Base-by-base conservation (phyloP, 2,888 invertebrate species). In the Helobdella robusta region DNA sequence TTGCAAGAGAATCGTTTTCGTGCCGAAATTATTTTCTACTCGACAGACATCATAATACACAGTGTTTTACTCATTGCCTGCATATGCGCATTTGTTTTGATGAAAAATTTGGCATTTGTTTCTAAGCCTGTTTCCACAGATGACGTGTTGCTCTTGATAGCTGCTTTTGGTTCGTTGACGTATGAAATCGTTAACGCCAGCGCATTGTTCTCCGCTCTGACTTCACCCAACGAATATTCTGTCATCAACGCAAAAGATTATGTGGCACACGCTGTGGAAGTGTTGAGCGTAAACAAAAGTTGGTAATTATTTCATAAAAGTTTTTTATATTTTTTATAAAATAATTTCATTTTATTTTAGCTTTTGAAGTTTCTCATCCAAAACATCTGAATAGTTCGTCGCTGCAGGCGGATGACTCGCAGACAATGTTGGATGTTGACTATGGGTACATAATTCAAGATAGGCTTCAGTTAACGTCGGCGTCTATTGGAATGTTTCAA, bases 101-200 rank as follows among this genome's bases (percentile, higher is more conserved):
- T 64, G 20, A 56, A 32, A 25, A 64, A 60, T 28, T 71, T 77
- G 48, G 66, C 62, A 8, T 63, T 59, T 48, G 56, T 52, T 34
- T 59, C 67, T n/a, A 67, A 66, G 40, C 58, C 58, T 20, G 66
- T 60, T 30, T 58, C 66, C 15, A 66, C 77, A 23, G 77, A 77
- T 68, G 76, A 93, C 79, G 89, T 93, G 73, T 82, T 94, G 69
- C 85, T 94, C 61, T 87, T 92, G 74, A 88, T 94, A 46, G 92
- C 93, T 48, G 89, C 91, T 32, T 89, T 92, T 76, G 95, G 94
- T 66, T 85, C 93, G 63, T 93, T 93, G 82, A 85, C 89, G 68
- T 77, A 76, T 67, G 70, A 77, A 48, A 70, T 73, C 62, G 40
- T 60, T n/a, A 60, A 60, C 40, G 60, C 60, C 46, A 60, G 60